Evolutionary conservation across 2,113 vertebrate genomes (phyloP), one percentile per base, ranked within the genome.

Genomic region (Aldabrachelys gigantea): DNA sequence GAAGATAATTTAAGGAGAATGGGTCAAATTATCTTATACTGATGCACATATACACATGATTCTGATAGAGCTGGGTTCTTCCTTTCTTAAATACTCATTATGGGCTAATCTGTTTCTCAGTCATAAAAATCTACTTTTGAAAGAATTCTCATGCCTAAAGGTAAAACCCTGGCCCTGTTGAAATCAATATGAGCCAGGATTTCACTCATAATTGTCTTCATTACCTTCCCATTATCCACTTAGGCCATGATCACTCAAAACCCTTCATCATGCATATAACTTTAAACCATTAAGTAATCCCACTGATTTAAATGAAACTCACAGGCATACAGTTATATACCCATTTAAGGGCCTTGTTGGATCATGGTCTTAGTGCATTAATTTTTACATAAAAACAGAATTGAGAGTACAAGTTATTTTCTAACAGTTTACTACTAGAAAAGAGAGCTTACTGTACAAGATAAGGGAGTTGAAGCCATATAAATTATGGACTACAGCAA

Each of bases 1-100:
- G 75, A 82, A 35, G 4, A 31, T 54, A 6, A 8, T 95, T 80
- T 88, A 16, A 95, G 87, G 12, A n/a, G 4, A 82, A 31, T 21
- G 0, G 0, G 65, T 22, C 44, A 83, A 76, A 91, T 82, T 82
- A 11, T 72, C 24, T 47, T 10, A 76, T 52, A 35, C 10, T 79
- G n/a, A n/a, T 14, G 25, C 52, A 52, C 4, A 8, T 29, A 54
- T 0, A 0, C 17, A 2, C 10, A 12, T 5, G 2, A 24, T 57
- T 9, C 38, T 94, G 80, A 87, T 50, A 83, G 24, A n/a, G 9
- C 4, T 5, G 90, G 83, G 41, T 38, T 1, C 17, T 80, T 21
- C 82, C 10, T 50, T 91, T 54, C 56, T 89, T 75, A 80, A 50
- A 52, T 80, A 35, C 13, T 72, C 31, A n/a, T 9, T 5, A 21